Evolutionary conservation across 2,888 invertebrate genomes (phyloP), one percentile per base, ranked within the genome.

Genomic region (Lordiphosa fenestrarum): DNA sequence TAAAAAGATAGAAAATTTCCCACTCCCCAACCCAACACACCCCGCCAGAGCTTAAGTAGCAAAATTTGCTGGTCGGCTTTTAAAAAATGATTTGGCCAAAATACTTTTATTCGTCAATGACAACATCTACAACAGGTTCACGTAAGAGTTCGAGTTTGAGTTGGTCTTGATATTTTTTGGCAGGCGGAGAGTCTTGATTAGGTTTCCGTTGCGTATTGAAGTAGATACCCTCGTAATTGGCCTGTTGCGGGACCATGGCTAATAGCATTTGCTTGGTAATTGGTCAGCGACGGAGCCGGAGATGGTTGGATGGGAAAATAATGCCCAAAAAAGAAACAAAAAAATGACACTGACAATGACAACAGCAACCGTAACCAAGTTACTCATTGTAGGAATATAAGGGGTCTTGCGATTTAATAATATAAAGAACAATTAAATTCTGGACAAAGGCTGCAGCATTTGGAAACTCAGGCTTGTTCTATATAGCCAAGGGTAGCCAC

Each of bases 231-330:
- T 60, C 57, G 54, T 66, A 66, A 67, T 66, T 66, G 68, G 66
- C 66, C 63, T 42, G 66, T 63, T 61, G 56, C 63, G 53, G 37
- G 36, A 58, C 71, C 60, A 49, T 72, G 70, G 70, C 84, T 73
- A 84, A 76, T 76, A 73, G 70, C 73, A 81, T 77, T 74, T 69
- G 59, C 53, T 54, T 48, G 77, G 70, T 76, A 76, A 76, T 84
- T 84, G 76, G 64, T 57, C 76, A 49, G 55, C 50, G 33, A 66
- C 57, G 50, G 46, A 23, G 35, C 10, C 23, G 13, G 42, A 2
- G 40, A 9, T 42, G 23, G n/a, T 4, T 6, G 13, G 4, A n/a
- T 54, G 55, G 65, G 50, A 56, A 55, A 65, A 15, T 15, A 10
- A 30, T 40, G 23, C 7, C 30, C 9, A 30, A 30, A 44, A 9